These are phyloP conservation scores for Cynopterus sphinx DNA, from an alignment of 2,797 vertebrate genomes.

Conservation along the genomic window DNA sequence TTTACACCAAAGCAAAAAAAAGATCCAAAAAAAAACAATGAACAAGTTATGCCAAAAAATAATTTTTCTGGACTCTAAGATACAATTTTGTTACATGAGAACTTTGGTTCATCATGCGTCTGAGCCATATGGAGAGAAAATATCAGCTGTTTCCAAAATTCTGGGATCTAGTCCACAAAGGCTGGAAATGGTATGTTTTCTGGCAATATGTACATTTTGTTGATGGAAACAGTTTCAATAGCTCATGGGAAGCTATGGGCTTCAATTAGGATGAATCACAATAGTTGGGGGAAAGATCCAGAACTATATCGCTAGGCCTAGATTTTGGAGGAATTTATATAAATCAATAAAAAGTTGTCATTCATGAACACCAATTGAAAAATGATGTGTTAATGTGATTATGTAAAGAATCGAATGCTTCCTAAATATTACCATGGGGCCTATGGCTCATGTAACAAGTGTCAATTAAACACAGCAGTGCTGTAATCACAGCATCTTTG, in stretches of 20 bases:
- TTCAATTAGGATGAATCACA: background rate
- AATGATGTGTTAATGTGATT: background rate
- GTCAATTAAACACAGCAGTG: background rate
- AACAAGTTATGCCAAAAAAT: constrained; percentile 5
- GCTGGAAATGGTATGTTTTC: background rate
- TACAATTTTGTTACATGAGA: background rate
- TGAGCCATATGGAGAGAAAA: background rate
- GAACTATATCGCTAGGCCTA: background rate
- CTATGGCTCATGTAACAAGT: background rate
- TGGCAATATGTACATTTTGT: background rate
- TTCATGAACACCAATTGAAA: background rate
- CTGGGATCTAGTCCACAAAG: background rate
- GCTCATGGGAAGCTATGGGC: background rate
- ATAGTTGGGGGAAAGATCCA: background rate
- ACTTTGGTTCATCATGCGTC: background rate
- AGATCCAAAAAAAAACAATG: constrained; percentile 6
- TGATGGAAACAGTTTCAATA: background rate
- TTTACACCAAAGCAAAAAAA: background rate
- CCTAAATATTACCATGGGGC: background rate
- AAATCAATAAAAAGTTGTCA: background rate
- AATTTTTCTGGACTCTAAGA: constrained; percentile 4
- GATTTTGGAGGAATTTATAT: background rate
- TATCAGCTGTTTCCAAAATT: constrained; percentile 15
- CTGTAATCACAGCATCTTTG: background rate
- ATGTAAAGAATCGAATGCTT: background rate